Evolutionary conservation across 2,888 invertebrate species (phyloP).

Genomic region (Mythimna loreyi): DNA sequence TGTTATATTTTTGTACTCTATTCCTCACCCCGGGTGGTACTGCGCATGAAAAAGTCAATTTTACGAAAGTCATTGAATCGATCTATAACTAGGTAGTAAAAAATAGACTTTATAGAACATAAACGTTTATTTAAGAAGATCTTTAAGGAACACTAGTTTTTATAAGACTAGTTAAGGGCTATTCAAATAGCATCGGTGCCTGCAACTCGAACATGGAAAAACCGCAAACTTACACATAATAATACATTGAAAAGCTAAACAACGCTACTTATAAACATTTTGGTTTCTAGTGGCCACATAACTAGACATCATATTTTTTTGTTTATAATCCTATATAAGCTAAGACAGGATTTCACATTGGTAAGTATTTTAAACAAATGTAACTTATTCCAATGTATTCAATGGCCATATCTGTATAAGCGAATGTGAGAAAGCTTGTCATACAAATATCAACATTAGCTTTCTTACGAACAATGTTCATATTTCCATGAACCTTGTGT

Average conservation of each 20-base stretch:
- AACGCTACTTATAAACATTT: conserved; percentile 7
- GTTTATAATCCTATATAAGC: conserved; percentile 9
- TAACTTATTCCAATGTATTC: background rate
- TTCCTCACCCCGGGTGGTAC: too few relatives aligned
- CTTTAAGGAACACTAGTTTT: conserved; percentile 22
- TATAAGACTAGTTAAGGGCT: conserved; percentile 24
- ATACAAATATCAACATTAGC: conserved; percentile 5
- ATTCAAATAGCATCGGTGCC: conserved; percentile 13
- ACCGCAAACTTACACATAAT: conserved; percentile 16
- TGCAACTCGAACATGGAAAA: conserved; percentile 16
- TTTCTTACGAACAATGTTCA: background rate
- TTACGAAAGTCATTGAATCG: too few relatives aligned
- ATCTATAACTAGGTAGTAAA: too few relatives aligned
- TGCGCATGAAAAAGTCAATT: too few relatives aligned
- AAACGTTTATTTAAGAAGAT: conserved; percentile 46
- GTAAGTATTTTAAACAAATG: background rate
- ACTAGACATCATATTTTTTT: background rate
- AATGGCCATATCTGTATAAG: background rate
- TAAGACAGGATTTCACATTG: background rate
- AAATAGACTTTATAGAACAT: conserved; percentile 2
- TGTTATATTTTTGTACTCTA: too few relatives aligned
- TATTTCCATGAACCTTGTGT: background rate
- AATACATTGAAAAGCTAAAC: conserved; percentile 18
- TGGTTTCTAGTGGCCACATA: conserved; percentile 23
- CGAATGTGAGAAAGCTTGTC: background rate